Percentiles rank a stretch among this genome's conserved stretches.
These are phyloP conservation scores for Syrphus vitripennis DNA, from an alignment of 2,888 invertebrate species.

Conservation along the genomic window DNA sequence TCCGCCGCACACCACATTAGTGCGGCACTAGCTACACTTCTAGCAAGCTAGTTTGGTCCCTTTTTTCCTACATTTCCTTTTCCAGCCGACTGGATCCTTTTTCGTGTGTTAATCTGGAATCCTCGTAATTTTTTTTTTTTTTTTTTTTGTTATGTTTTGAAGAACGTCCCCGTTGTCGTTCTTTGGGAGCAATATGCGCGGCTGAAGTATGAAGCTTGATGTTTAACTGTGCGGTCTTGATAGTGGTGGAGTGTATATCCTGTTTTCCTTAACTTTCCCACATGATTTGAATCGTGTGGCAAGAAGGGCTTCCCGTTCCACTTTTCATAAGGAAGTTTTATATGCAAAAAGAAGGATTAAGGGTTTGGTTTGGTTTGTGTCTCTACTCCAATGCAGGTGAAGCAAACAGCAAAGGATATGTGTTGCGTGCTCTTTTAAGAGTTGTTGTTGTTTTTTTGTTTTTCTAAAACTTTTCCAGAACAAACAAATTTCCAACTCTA, in stretches of 20 bases:
- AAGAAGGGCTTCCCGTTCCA: not conserved
- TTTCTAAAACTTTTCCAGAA: conserved; percentile 12
- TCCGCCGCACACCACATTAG: conserved; percentile 32
- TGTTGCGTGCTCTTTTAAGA: not conserved
- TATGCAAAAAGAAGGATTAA: not conserved
- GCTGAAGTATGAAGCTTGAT: not conserved
- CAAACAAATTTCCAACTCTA: conserved; percentile 67
- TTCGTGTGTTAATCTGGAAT: conserved; percentile 40
- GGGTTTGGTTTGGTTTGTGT: not conserved
- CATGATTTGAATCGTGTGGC: conserved; percentile 55
- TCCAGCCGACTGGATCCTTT: conserved; percentile 50
- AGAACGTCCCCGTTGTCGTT: not conserved
- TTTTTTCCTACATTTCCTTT: conserved; percentile 21
- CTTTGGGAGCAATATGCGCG: not conserved
- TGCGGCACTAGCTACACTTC: not conserved
- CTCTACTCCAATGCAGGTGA: not conserved
- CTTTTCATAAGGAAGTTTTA: not conserved
- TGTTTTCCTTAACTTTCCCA: conserved; percentile 26
- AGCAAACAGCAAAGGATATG: not conserved
- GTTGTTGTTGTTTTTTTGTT: not conserved
- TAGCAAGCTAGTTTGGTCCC: not conserved
- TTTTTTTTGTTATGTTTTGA: not conserved
- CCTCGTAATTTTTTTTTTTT: not conserved
- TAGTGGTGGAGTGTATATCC: not conserved
- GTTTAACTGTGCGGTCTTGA: not conserved